Evolutionary conservation across 2,113 vertebrate genomes (phyloP).

Genomic region (Physeter macrocephalus): DNA sequence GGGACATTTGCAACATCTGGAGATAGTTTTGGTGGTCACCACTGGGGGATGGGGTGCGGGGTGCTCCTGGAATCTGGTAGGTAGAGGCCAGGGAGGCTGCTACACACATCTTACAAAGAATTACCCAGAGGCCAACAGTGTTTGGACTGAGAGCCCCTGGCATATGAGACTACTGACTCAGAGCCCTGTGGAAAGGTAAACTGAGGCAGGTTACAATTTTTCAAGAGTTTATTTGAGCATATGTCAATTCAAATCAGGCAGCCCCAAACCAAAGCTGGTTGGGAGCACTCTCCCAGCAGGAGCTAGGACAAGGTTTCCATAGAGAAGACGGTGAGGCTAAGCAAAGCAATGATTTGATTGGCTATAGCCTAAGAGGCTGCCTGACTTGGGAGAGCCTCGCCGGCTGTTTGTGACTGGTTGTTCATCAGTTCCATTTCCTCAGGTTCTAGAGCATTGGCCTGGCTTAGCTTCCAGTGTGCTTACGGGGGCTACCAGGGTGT

Average conservation of each 20-base stretch:
- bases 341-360: no score
- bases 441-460: not conserved
- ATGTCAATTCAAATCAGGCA: fast-evolving
- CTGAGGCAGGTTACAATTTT: not conserved
- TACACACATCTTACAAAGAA: not conserved
- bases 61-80: not conserved
- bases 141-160: not conserved
- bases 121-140: no score
- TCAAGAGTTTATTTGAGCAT: not conserved
- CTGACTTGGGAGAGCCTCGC: not conserved
- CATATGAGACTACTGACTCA: fast-evolving
- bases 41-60: fast-evolving
- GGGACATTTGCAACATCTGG: not conserved
- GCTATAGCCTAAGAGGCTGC: not conserved
- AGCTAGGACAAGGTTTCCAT: not conserved
- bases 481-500: fast-evolving
- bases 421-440: not conserved
- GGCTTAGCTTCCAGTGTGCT: not conserved
- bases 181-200: not conserved
- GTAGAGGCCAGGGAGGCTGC: not conserved
- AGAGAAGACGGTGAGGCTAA: not conserved
- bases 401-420: not conserved
- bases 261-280: no score
- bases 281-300: not conserved
- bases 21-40: not conserved